Evolutionary conservation across 2,113 vertebrate species (phyloP), one percentile per base, ranked within the genome.

Genomic region (Zosterops hypoxanthus): DNA sequence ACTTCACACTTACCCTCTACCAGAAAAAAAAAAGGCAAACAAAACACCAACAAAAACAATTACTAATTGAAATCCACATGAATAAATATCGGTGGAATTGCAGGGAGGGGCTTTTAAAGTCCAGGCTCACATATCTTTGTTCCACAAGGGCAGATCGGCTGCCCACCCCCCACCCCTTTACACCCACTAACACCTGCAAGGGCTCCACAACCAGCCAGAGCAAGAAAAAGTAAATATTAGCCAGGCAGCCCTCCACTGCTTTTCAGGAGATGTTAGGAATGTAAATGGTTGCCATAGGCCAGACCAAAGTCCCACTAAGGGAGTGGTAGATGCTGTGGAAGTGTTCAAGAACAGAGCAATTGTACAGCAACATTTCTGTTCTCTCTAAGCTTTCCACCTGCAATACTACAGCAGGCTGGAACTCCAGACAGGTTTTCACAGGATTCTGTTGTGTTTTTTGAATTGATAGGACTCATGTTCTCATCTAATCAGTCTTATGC

Each of bases 1-100:
- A 95, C 82, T 94, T 95, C 3, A 4, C 93, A 94, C 90, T 83
- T 86, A 95, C 64, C 23, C 82, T 88, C 73, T 63, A 95, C 39
- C 36, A 92, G 64, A 42, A 50, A 39, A 73, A 39, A 46, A 64
- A 73, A 56, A 24, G 34, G 8, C 56, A 82, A 88, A 75, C 36
- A 61, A 66, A 82, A 88, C 83, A 41, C 79, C 70, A 94, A 83
- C 88, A 78, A 70, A 93, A 73, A 2, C 72, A 86, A 56, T 86
- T 66, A 70, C 60, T 96, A 83, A 96, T 18, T 81, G 86, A 92
- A 94, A 84, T 60, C 61, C 5, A 2, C 68, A 44, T 21, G 26
- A 83, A 81, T 55, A 92, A 91, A 28, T 71, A 78, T 9, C 0
- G 2, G 53, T 41, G 63, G 41, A 90, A 88, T 44, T 90, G 81